Percentiles rank a stretch among this genome's conserved stretches.
Evolutionary conservation across 2,113 vertebrate species (phyloP).

Genomic region (Sander lucioperca): DNA sequence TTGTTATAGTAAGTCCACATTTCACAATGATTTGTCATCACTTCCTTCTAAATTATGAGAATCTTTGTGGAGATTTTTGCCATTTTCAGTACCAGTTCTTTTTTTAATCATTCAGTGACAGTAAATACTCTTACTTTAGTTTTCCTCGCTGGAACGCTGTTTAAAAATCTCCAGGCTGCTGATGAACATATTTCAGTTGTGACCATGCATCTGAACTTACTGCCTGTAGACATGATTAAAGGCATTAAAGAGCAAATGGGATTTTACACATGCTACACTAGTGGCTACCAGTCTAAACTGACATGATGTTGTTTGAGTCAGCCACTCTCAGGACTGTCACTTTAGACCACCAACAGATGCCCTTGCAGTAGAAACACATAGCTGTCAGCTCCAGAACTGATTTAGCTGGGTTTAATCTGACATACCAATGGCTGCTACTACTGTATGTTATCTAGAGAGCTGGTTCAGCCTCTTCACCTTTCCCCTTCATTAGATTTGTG

Average conservation of each 20-base stretch:
- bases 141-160: background rate
- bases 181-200: background rate
- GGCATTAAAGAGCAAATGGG: background rate
- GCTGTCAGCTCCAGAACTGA: constrained; percentile 20
- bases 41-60: background rate
- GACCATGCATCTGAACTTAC: background rate
- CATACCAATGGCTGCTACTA: background rate
- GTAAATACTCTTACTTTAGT: background rate
- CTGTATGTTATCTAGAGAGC: background rate
- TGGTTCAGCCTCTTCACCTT: background rate
- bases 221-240: background rate
- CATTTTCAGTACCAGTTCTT: background rate
- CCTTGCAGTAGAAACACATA: constrained; percentile 15
- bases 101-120: background rate
- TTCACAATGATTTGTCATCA: background rate
- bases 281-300: background rate
- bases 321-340: constrained; percentile 1
- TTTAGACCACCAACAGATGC: background rate
- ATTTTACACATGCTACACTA: background rate
- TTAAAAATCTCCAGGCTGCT: background rate
- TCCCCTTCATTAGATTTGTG: background rate
- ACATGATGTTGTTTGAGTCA: background rate
- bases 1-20: background rate
- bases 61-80: background rate
- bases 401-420: constrained; percentile 27